A percentile compares a stretch with the other conserved stretches of the same genome.
phyloP scores from a whole-genome alignment of 2,888 invertebrate genomes.

The Morpho helenor region DNA sequence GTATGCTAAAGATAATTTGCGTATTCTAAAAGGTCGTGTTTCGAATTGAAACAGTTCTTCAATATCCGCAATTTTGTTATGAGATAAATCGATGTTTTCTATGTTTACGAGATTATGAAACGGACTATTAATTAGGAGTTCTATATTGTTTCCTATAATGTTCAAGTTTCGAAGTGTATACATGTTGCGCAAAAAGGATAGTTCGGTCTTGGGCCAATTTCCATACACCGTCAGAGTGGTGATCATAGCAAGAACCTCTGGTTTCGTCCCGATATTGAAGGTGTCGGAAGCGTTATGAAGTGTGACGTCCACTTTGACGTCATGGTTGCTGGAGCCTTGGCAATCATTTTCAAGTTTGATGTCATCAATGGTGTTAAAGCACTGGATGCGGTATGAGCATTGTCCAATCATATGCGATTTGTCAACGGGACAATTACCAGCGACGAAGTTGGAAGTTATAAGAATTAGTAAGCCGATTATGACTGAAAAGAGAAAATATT shows the following conservation, averaged over 20 bases:
- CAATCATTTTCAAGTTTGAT: slow-evolving; percentile 44
- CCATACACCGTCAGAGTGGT: slow-evolving; percentile 48
- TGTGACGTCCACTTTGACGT: slow-evolving; percentile 45
- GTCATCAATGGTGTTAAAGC: slow-evolving; percentile 41
- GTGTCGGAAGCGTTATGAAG: slow-evolving; percentile 42
- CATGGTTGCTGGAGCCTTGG: slow-evolving; percentile 49
- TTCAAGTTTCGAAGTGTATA: slow-evolving; percentile 41
- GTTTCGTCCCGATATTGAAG: slow-evolving; percentile 37
- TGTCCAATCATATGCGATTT: slow-evolving; percentile 34
- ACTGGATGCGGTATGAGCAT: slow-evolving; percentile 48
- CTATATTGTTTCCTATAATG: slow-evolving; percentile 43
- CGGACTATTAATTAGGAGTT: slow-evolving; percentile 40
- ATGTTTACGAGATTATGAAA: slow-evolving; percentile 47
- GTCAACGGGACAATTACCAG: slow-evolving; percentile 43
- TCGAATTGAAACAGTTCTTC: slow-evolving; percentile 51
- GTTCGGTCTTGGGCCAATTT: slow-evolving; percentile 40
- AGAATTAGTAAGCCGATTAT: slow-evolving; percentile 33
- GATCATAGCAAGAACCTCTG: slow-evolving; percentile 41
- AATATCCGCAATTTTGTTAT: slow-evolving; percentile 46
- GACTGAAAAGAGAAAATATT: slow-evolving; percentile 36
- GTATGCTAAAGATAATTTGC: slow-evolving; percentile 42
- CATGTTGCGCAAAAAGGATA: slow-evolving; percentile 49
- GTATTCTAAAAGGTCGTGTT: slow-evolving; percentile 44
- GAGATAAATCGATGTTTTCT: slow-evolving; percentile 49
- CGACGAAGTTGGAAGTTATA: slow-evolving; percentile 30